A percentile compares a stretch with the other conserved stretches of the same genome.
Conservation (phyloP, 2,797 vertebrate species). For the Chloroceryle amazona region DNA sequence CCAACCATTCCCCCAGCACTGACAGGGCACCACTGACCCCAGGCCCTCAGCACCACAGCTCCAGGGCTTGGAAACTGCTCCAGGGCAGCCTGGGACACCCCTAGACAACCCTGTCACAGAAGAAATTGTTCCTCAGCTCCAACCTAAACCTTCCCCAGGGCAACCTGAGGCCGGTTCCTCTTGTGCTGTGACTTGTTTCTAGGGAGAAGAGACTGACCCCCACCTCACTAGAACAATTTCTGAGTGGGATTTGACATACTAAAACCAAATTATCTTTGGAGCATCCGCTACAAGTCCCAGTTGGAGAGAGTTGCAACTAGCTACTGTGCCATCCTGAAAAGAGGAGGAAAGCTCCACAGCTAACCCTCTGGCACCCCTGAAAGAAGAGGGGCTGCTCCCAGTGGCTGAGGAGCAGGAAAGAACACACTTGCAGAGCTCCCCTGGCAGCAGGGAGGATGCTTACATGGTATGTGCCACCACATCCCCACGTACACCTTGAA, state of each 20-base stretch:
- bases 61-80: background rate
- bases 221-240: background rate
- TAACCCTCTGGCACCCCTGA: background rate
- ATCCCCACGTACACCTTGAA: fast-evolving
- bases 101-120: background rate
- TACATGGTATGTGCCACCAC: fast-evolving
- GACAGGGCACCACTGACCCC: background rate
- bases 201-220: background rate
- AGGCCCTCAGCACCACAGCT: background rate
- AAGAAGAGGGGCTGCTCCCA: no score
- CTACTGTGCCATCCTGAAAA: background rate
- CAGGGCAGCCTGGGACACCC: background rate
- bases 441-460: background rate
- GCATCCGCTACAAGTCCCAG: background rate
- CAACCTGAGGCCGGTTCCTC: background rate
- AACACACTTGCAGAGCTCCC: fast-evolving
- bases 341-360: background rate
- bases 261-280: background rate
- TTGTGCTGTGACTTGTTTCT: background rate
- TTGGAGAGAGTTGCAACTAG: background rate
- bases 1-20: background rate
- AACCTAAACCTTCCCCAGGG: background rate
- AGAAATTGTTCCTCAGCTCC: background rate
- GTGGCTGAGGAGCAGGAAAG: background rate
- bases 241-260: background rate